These are phyloP conservation scores for Aphrocallistes beatrix DNA, from an alignment of 37 sponge, comb jelly and placozoan genomes.

Conservation along the genomic window DNA sequence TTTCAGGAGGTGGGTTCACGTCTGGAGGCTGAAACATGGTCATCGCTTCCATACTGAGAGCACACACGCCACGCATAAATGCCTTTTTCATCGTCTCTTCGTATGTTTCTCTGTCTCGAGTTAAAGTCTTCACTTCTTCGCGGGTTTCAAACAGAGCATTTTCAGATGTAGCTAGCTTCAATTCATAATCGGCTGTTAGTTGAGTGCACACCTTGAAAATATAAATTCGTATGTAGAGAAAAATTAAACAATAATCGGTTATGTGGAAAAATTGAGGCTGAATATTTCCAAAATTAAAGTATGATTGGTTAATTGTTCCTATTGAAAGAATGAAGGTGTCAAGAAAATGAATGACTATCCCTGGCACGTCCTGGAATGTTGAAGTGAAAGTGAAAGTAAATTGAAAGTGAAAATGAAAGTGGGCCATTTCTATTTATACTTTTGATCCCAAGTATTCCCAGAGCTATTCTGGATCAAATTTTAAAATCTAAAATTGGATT, in stretches of 20 bases:
- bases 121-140: conserved; percentile 37
- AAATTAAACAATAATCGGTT: too few species aligned
- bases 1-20: not conserved
- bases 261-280: too few species aligned
- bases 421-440: too few species aligned
- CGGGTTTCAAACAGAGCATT: conserved; percentile 40
- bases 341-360: not conserved
- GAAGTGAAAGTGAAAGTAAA: too few species aligned
- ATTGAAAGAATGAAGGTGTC: too few species aligned
- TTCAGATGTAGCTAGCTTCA: conserved; percentile 41
- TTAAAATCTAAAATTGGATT: not conserved
- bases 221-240: too few species aligned
- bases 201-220: conserved; percentile 76
- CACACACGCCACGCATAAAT: conserved; percentile 99
- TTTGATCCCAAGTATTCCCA: too few species aligned
- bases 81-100: conserved; percentile 96
- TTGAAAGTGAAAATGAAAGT: too few species aligned
- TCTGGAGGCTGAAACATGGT: conserved; percentile 62
- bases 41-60: conserved; percentile 96
- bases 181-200: conserved; percentile 72
- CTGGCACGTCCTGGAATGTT: too few species aligned
- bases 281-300: too few species aligned
- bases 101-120: conserved; percentile 49
- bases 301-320: too few species aligned
- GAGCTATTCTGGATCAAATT: not conserved